phyloP scores from a whole-genome alignment of 2,113 vertebrate genomes.

The Morone saxatilis region DNA sequence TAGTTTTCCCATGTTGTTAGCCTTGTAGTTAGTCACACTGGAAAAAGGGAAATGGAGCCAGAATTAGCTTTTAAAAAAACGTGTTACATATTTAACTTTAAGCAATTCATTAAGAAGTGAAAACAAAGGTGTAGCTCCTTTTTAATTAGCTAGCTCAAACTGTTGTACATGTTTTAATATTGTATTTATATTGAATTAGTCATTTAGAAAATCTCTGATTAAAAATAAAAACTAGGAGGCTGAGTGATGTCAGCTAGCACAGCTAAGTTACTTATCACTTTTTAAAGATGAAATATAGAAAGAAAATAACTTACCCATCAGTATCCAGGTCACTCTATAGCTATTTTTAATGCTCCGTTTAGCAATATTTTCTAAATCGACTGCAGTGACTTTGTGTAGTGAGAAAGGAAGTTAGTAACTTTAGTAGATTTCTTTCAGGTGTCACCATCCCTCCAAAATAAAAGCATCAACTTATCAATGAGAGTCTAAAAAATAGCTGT shows the following conservation, averaged over 20 bases:
- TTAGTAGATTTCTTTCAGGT: not conserved
- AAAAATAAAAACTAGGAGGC: not conserved
- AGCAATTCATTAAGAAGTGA: not conserved
- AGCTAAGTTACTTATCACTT: not conserved
- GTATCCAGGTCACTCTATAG: not conserved
- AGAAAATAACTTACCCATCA: not conserved
- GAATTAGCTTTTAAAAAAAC: not conserved
- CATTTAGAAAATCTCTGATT: not conserved
- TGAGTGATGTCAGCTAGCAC: not conserved
- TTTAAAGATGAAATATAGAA: not conserved
- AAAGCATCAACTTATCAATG: not conserved
- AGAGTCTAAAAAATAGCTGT: no score
- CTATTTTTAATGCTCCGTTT: not conserved
- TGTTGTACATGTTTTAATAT: not conserved
- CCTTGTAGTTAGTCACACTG: not conserved
- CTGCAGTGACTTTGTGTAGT: not conserved
- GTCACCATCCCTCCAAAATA: not conserved
- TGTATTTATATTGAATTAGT: not conserved
- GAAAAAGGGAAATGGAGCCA: not conserved
- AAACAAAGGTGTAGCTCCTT: not conserved
- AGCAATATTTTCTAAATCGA: not conserved
- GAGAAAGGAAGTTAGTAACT: not conserved
- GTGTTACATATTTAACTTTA: not conserved
- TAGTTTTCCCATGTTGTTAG: not conserved
- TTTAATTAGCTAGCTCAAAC: not conserved